Conservation (phyloP, 2,797 vertebrate genomes). For the Lutjanus campechanus region DNA sequence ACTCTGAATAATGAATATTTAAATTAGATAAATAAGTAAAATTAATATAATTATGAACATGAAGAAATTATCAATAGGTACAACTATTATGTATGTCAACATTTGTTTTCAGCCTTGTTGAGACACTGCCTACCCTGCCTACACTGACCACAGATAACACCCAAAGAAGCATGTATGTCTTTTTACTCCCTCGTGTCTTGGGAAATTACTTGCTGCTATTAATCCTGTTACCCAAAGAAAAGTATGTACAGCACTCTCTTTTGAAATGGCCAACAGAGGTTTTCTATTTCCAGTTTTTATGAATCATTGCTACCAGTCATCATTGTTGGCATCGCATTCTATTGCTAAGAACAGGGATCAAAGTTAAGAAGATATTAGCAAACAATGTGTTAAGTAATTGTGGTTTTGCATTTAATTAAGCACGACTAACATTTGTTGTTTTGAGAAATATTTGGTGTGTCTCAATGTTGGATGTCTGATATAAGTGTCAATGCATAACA, state of each 20-base stretch:
- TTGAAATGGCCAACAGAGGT: not conserved
- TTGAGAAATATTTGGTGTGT: slow-evolving; percentile 31
- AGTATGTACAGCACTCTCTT: not conserved
- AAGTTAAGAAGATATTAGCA: not conserved
- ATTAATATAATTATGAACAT: too few species aligned
- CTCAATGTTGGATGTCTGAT: slow-evolving; percentile 34
- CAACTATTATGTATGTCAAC: too few species aligned
- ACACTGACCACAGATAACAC: slow-evolving; percentile 18
- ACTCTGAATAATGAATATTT: too few species aligned
- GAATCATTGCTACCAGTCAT: not conserved
- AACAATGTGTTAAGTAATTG: slow-evolving; percentile 10
- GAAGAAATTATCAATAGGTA: too few species aligned
- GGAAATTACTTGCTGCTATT: not conserved
- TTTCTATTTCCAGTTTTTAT: not conserved
- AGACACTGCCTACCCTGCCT: too few species aligned
- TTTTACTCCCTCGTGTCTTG: slow-evolving; percentile 4
- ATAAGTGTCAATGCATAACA: slow-evolving; percentile 24
- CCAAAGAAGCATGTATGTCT: not conserved
- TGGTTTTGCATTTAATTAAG: slow-evolving; percentile 23
- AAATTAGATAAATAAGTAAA: too few species aligned
- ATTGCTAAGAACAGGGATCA: slow-evolving; percentile 10
- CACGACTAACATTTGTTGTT: slow-evolving; percentile 20
- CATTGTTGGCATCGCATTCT: not conserved
- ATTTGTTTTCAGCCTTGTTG: too few species aligned
- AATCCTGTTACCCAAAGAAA: too few species aligned